Evolutionary conservation across 2,113 vertebrate genomes (phyloP).

Genomic region (Corythoichthys intestinalis): DNA sequence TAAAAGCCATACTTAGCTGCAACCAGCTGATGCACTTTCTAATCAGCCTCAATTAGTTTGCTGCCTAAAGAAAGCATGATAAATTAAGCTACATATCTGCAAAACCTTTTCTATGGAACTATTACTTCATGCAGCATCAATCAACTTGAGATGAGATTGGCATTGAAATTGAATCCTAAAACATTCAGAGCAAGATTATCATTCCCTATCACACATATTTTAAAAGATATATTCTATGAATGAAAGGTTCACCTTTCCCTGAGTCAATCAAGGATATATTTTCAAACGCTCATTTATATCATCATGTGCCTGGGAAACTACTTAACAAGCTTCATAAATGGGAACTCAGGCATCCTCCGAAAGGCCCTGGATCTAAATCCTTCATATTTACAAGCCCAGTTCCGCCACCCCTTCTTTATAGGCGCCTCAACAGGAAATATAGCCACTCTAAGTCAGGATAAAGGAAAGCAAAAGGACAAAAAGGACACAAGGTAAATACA

Average conservation of each 20-base stretch:
- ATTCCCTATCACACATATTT: neutral
- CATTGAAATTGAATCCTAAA: neutral
- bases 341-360: constrained; percentile 49
- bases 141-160: neutral
- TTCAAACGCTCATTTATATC: neutral
- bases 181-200: neutral
- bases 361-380: constrained; percentile 50
- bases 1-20: neutral
- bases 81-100: neutral
- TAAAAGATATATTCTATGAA: neutral
- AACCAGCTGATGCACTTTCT: neutral
- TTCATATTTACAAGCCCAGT: constrained; percentile 62
- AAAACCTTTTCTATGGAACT: neutral
- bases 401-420: constrained; percentile 57
- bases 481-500: constrained; percentile 49
- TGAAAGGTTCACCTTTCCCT: too few relatives aligned
- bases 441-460: constrained; percentile 64
- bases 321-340: constrained; percentile 52
- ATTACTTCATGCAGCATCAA: neutral
- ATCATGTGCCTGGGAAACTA: constrained; percentile 28
- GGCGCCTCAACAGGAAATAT: constrained; percentile 63
- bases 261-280: neutral
- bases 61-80: neutral
- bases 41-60: neutral
- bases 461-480: constrained; percentile 52